Evolutionary conservation across 2,113 vertebrate genomes (phyloP), one percentile per base, ranked within the genome.

Genomic region (Prionailurus viverrinus): DNA sequence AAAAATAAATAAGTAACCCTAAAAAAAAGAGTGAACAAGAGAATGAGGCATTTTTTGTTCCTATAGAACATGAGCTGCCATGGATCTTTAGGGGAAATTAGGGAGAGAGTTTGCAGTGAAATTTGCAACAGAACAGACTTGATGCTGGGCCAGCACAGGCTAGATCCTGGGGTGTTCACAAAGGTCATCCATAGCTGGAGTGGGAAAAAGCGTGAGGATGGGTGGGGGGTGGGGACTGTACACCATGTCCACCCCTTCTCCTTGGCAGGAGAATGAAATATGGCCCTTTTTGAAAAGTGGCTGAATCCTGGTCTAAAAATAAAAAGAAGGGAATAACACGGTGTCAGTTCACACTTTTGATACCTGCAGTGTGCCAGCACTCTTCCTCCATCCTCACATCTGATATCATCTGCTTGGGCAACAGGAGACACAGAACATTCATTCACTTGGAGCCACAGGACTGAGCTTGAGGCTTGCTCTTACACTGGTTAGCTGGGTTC

Each of bases 171-270:
- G 12, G 3, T 4, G 15, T 2, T 1, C 55, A 12, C n/a, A 65
- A 36, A 68, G 8, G 33, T 41, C 27, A 25, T 16, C 3, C 33
- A 21, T 15, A 36, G 31, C 31, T 36, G 31, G 13, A 14, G 5
- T 18, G 23, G 45, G 2, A 25, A 66, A 25, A 74, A 88, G 6
- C 16, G 29, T 63, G 12, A 4, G 10, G 7, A 8, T 13, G 18
- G 3, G 3, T 4, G 6, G 19, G 9, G 21, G 2, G 8, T 21
- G 27, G 33, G 2, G 5, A 7, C 36, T 51, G 16, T 4, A 21
- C 0, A 31, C 7, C 27, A 10, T 1, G 1, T 6, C 3, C 2
- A 10, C 0, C 14, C 7, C n/a, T 11, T 45, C 45, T 79, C 21
- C 21, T 18, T 23, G 23, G 10, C 19, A 94, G 21, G 48, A 85